Evolutionary conservation across 2,113 vertebrate species (phyloP).

Genomic region (Ailurus styani): DNA sequence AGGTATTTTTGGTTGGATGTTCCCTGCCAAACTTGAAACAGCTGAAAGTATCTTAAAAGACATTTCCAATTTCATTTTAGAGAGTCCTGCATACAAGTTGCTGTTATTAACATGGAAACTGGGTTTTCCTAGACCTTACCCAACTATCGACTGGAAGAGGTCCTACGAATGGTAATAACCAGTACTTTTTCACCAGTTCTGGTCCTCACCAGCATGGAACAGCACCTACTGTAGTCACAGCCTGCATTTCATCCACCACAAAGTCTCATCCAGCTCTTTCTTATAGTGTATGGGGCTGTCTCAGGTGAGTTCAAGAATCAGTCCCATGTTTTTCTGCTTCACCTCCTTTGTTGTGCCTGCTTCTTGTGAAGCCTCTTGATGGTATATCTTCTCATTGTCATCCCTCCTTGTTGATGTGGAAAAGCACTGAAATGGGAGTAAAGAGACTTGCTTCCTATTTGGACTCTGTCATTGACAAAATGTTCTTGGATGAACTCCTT

Average conservation of each 20-base stretch:
- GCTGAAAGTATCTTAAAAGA: background rate
- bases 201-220: background rate
- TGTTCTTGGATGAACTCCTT: background rate
- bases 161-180: background rate
- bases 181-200: background rate
- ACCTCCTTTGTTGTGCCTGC: background rate
- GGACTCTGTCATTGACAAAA: background rate
- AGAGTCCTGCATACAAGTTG: background rate
- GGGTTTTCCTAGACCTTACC: background rate
- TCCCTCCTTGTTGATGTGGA: background rate
- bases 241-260: background rate
- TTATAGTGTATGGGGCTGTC: background rate
- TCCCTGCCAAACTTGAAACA: background rate
- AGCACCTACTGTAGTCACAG: background rate
- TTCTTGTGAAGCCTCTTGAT: background rate
- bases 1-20: background rate
- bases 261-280: background rate
- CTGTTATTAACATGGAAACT: background rate
- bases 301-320: background rate
- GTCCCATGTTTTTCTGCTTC: background rate
- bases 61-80: background rate
- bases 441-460: background rate
- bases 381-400: background rate
- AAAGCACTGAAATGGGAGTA: background rate
- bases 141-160: background rate